phyloP scores from a whole-genome alignment of 2,888 invertebrate species.

The Megaustenia siamemsis region DNA sequence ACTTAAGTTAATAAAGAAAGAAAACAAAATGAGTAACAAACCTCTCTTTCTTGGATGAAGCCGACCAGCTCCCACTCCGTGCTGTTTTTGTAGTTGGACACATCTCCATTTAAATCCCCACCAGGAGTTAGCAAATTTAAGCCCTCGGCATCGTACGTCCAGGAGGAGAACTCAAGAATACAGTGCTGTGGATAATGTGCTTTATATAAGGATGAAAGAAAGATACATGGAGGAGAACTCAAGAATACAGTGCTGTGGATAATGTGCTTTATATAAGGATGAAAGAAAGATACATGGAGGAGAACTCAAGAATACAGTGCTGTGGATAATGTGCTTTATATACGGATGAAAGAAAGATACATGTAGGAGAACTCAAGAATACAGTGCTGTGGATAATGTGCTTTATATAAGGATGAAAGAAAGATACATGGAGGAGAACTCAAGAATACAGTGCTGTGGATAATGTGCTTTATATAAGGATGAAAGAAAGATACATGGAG shows the following conservation, averaged over 20 bases:
- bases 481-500: too few relatives aligned
- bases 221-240: conserved; percentile 81
- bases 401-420: too few relatives aligned
- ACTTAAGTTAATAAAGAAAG: too few relatives aligned
- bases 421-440: too few relatives aligned
- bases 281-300: background rate
- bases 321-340: too few relatives aligned
- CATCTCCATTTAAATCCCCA: conserved; percentile 84
- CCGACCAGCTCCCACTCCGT: conserved; percentile 90
- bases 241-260: conserved; percentile 79
- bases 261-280: background rate
- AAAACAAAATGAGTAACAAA: too few relatives aligned
- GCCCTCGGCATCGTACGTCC: conserved; percentile 82
- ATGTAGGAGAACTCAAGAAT: too few relatives aligned
- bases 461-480: too few relatives aligned
- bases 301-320: too few relatives aligned
- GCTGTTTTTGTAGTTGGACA: conserved; percentile 92
- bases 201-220: background rate
- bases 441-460: too few relatives aligned
- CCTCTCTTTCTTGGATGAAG: conserved; percentile 81
- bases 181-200: conserved; percentile 70
- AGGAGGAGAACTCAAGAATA: conserved; percentile 82
- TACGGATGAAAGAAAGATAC: too few relatives aligned
- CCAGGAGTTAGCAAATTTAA: conserved; percentile 81
- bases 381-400: too few relatives aligned